These are phyloP conservation scores for Gnathonemus echidnorhynchus DNA, from an alignment of 2,113 vertebrate genomes.

Conservation along the genomic window DNA sequence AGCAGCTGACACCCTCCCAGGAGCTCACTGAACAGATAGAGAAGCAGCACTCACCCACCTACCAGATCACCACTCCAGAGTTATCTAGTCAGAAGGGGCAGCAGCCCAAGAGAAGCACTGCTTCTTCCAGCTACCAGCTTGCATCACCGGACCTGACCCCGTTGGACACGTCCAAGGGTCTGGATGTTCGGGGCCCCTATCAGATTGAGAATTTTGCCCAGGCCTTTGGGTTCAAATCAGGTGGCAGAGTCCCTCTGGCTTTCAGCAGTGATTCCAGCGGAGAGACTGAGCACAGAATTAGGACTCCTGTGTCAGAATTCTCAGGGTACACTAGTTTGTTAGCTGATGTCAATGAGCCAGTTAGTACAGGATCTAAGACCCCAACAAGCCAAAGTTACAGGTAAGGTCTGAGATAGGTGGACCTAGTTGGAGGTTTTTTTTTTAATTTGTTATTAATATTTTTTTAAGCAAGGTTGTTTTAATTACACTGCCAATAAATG, in stretches of 20 bases:
- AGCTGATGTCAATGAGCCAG: slow-evolving; percentile 95
- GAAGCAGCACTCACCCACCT: slow-evolving; percentile 82
- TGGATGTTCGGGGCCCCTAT: slow-evolving; percentile 81
- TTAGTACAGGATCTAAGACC: slow-evolving; percentile 97
- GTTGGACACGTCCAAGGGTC: slow-evolving; percentile 84
- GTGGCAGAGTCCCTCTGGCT: slow-evolving; percentile 88
- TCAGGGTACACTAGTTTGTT: slow-evolving; percentile 99
- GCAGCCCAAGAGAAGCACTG: slow-evolving; percentile 68
- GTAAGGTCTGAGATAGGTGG: slow-evolving; percentile 76
- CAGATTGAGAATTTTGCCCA: slow-evolving; percentile 99
- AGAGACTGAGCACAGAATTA: slow-evolving; percentile 89
- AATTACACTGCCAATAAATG: slow-evolving; percentile 97
- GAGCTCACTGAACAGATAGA: slow-evolving; percentile 96
- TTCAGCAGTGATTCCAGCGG: slow-evolving; percentile 80
- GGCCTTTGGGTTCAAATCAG: slow-evolving; percentile 97
- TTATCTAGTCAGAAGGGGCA: slow-evolving; percentile 83
- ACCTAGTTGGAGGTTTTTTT: slow-evolving; percentile 70
- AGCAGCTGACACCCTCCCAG: slow-evolving; percentile 97
- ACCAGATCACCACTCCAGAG: slow-evolving; percentile 84
- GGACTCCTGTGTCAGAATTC: slow-evolving; percentile 98
- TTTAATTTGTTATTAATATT: slow-evolving; percentile 57
- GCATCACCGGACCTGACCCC: slow-evolving; percentile 79
- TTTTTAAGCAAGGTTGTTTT: slow-evolving; percentile 50
- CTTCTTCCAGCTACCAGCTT: slow-evolving; percentile 74
- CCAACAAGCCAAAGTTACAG: slow-evolving; percentile 98